A percentile compares a stretch with the other conserved stretches of the same genome.
Evolutionary conservation across 2,888 invertebrate species (phyloP).

Genomic region (Tineola bisselliella): DNA sequence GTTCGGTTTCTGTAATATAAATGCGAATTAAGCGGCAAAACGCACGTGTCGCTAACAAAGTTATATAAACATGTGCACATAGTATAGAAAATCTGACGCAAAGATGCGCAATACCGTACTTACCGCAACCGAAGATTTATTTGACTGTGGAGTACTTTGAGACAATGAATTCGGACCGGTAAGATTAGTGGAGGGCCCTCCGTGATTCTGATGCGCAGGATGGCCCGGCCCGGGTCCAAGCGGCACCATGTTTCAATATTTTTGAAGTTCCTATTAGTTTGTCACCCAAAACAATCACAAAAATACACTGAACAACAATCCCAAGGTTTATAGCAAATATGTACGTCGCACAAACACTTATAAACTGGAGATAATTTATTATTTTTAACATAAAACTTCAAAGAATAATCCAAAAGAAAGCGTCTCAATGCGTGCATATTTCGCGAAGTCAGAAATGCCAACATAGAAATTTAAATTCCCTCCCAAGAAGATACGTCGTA

Average conservation of each 20-base stretch:
- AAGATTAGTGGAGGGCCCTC: conserved; percentile 55
- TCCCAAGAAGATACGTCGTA: not conserved
- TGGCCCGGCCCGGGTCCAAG: conserved; percentile 73
- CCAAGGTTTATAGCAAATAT: conserved; percentile 32
- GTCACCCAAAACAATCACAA: conserved; percentile 59
- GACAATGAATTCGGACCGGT: conserved; percentile 59
- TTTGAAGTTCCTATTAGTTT: conserved; percentile 47
- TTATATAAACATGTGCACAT: conserved; percentile 66
- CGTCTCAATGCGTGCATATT: conserved; percentile 65
- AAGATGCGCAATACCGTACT: conserved; percentile 40
- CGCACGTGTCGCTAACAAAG: conserved; percentile 57
- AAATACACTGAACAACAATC: conserved; percentile 41
- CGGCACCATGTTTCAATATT: conserved; percentile 73
- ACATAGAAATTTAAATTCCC: conserved; percentile 29
- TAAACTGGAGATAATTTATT: conserved; percentile 39
- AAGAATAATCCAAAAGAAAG: conserved; percentile 61
- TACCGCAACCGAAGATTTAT: conserved; percentile 64
- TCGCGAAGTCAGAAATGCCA: conserved; percentile 57
- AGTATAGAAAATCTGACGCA: conserved; percentile 57
- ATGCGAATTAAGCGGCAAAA: conserved; percentile 59
- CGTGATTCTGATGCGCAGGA: conserved; percentile 62
- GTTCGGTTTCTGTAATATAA: conserved; percentile 88
- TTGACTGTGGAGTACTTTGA: conserved; percentile 56
- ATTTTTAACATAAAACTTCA: conserved; percentile 53
- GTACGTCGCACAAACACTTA: conserved; percentile 36